A percentile compares a stretch with the other conserved stretches of the same genome.
These are phyloP conservation scores for Taenioides sp. DNA, from an alignment of 2,797 vertebrate genomes.

Conservation along the genomic window DNA sequence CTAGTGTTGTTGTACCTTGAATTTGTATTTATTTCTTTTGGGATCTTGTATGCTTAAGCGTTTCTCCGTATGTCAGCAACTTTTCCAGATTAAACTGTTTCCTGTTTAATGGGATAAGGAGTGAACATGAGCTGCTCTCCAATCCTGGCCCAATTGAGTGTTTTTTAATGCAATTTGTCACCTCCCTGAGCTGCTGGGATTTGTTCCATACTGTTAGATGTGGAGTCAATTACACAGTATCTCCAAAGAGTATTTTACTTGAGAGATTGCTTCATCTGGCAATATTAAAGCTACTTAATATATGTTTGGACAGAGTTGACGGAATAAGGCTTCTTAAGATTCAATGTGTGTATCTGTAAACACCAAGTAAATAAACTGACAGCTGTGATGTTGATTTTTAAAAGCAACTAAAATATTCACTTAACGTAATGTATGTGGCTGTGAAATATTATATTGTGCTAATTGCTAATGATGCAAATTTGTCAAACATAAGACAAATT, in stretches of 20 bases:
- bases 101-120: conserved; percentile 86
- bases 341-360: conserved; percentile 37
- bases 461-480: background rate
- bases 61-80: conserved; percentile 77
- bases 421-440: conserved; percentile 66
- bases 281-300: conserved; percentile 83
- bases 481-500: background rate
- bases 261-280: conserved; percentile 81
- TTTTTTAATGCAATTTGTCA: conserved; percentile 87
- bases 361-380: background rate
- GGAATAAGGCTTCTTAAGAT: conserved; percentile 41
- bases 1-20: conserved; percentile 52
- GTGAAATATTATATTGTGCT: conserved; percentile 43
- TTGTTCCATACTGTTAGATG: conserved; percentile 88
- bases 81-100: conserved; percentile 85
- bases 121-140: conserved; percentile 82
- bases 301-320: conserved; percentile 70
- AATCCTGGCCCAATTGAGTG: conserved; percentile 84
- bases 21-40: conserved; percentile 34
- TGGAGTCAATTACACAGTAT: conserved; percentile 86
- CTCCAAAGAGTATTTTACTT: conserved; percentile 82
- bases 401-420: conserved; percentile 55
- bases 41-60: conserved; percentile 57
- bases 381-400: conserved; percentile 11
- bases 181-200: conserved; percentile 84